Conservation (phyloP, 2,888 invertebrate genomes). For the Aphodius sticticus region DNA sequence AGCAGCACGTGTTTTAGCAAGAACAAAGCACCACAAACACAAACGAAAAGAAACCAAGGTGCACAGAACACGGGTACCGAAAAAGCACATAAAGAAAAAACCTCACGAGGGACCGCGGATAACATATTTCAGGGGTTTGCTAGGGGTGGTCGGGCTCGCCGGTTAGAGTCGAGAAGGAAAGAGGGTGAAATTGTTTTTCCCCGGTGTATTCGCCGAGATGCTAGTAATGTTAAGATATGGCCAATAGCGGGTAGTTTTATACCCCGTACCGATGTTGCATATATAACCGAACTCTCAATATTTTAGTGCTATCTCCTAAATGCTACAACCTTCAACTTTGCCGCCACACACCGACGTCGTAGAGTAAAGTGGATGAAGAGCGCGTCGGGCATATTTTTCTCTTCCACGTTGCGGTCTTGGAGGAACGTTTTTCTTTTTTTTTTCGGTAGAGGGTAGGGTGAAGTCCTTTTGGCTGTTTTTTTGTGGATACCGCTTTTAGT, state of each 20-base stretch:
- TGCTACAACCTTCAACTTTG: conserved; percentile 37
- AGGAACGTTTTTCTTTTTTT: neutral
- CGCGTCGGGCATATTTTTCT: conserved; percentile 31
- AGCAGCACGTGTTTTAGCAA: neutral
- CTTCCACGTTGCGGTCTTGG: neutral
- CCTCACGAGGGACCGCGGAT: conserved; percentile 40
- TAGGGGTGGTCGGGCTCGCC: neutral
- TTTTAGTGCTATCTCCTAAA: conserved; percentile 56
- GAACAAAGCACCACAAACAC: neutral
- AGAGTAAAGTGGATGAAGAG: conserved; percentile 35
- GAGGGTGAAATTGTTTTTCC: conserved; percentile 59
- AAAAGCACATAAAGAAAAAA: conserved; percentile 36
- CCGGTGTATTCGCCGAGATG: conserved; percentile 55
- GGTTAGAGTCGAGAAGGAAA: conserved; percentile 32
- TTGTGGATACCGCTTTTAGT: neutral
- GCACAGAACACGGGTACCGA: neutral
- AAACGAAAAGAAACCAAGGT: neutral
- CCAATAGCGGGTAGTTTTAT: conserved; percentile 62
- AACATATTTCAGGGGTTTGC: conserved; percentile 41
- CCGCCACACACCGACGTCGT: conserved; percentile 21
- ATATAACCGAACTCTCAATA: conserved; percentile 61
- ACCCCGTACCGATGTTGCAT: conserved; percentile 62
- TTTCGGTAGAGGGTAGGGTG: neutral
- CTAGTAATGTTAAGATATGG: conserved; percentile 62
- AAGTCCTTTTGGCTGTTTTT: neutral